A percentile compares a stretch with the other conserved stretches of the same genome.
phyloP scores from a whole-genome alignment of 2,797 vertebrate genomes.

The Cynodonichthys magdalenae region DNA sequence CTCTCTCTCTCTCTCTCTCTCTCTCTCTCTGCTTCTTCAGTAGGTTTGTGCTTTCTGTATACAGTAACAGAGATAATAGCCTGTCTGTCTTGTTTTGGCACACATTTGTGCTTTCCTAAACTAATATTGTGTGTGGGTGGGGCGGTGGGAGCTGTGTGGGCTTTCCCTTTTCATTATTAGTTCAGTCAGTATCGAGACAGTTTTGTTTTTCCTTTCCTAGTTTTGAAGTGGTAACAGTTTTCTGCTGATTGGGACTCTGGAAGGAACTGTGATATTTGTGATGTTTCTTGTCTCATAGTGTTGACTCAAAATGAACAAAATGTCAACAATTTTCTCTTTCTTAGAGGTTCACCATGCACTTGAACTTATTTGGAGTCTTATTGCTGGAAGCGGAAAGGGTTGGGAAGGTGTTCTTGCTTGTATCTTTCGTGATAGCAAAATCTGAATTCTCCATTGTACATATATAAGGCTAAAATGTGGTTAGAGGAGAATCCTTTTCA shows the following conservation, averaged over 20 bases:
- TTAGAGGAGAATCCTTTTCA: too few species aligned
- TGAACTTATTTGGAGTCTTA: too few species aligned
- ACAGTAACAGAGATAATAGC: not conserved
- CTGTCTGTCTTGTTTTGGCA: not conserved
- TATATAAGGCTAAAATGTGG: too few species aligned
- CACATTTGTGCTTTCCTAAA: not conserved
- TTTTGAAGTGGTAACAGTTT: not conserved
- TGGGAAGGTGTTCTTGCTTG: too few species aligned
- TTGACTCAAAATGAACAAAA: not conserved
- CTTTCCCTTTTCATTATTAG: not conserved
- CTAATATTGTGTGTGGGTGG: conserved; percentile 1
- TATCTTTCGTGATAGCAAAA: too few species aligned
- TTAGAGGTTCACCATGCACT: too few species aligned
- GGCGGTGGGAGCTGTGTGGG: not conserved
- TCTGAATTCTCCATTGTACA: too few species aligned
- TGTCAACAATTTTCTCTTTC: too few species aligned
- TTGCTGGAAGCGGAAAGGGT: too few species aligned
- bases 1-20: not conserved
- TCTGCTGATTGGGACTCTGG: too few species aligned
- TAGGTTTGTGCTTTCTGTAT: not conserved
- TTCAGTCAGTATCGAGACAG: not conserved
- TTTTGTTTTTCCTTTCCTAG: not conserved
- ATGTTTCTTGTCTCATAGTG: not conserved
- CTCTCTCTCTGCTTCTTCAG: conserved; percentile 13
- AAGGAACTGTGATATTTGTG: too few species aligned